Conservation (phyloP, 1,140 invertebrate genomes). For the Calosoma granatense region DNA sequence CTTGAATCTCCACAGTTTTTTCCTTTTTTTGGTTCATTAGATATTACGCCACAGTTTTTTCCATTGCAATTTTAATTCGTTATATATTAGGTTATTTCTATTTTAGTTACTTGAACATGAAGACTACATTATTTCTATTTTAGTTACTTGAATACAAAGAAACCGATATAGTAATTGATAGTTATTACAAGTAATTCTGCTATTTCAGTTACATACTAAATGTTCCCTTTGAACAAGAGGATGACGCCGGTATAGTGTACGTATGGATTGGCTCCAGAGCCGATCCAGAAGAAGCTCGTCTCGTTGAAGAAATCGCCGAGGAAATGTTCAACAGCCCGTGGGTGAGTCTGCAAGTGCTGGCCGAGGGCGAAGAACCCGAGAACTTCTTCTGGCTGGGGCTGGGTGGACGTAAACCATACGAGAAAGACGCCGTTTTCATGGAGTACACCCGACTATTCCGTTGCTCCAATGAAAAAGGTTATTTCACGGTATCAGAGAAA, state of each 20-base stretch:
- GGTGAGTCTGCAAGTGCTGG: conserved; percentile 79
- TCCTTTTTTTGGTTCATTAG: too few relatives aligned
- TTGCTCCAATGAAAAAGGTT: conserved; percentile 99
- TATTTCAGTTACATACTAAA: conserved; percentile 84
- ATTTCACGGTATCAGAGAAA: conserved; percentile 98
- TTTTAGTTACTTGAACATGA: too few relatives aligned
- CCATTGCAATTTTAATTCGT: too few relatives aligned
- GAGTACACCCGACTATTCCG: conserved; percentile 89
- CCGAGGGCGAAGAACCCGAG: conserved; percentile 96
- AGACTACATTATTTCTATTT: too few relatives aligned
- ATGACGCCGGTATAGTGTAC: conserved; percentile 88
- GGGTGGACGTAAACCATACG: conserved; percentile 87
- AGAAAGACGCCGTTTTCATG: conserved; percentile 87
- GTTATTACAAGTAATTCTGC: too few relatives aligned
- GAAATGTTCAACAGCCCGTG: conserved; percentile 87
- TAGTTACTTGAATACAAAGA: too few relatives aligned
- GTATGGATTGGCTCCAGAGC: conserved; percentile 93
- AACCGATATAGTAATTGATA: too few relatives aligned
- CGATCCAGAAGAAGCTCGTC: conserved; percentile 75
- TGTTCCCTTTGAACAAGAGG: conserved; percentile 88
- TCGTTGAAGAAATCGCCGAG: conserved; percentile 89
- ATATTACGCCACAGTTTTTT: too few relatives aligned
- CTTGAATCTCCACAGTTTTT: too few relatives aligned
- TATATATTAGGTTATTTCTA: too few relatives aligned
- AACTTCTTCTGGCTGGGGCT: conserved; percentile 98